A percentile compares a stretch with the other conserved stretches of the same genome.
Evolutionary conservation across 2,888 invertebrate species (phyloP).

Genomic region (Epistrophella euchroma): DNA sequence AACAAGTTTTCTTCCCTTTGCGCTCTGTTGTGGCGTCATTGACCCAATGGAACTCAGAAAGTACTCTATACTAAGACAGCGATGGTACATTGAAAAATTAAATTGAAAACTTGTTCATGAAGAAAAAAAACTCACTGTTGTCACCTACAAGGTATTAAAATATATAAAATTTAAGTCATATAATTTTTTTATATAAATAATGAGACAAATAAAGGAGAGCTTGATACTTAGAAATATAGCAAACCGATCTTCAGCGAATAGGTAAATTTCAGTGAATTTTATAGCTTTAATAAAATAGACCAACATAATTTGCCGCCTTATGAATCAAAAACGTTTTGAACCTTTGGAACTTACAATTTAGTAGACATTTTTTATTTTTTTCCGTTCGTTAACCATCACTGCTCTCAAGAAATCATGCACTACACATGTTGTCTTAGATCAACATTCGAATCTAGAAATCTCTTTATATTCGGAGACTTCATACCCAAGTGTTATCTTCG

Average conservation of each 20-base stretch:
- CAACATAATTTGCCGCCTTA: too few relatives aligned
- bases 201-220: too few relatives aligned
- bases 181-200: too few relatives aligned
- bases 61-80: neutral
- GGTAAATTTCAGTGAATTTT: too few relatives aligned
- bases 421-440: constrained; percentile 21
- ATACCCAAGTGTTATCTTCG: constrained; percentile 32
- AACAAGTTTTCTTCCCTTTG: constrained; percentile 42
- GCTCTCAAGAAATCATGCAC: neutral
- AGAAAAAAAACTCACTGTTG: neutral
- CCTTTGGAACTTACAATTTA: too few relatives aligned
- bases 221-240: too few relatives aligned
- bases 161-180: too few relatives aligned
- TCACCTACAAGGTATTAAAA: too few relatives aligned
- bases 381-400: constrained; percentile 1
- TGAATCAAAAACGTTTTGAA: too few relatives aligned
- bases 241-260: too few relatives aligned
- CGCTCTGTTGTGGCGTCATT: constrained; percentile 18
- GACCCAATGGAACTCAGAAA: constrained; percentile 9
- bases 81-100: neutral
- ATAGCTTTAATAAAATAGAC: too few relatives aligned
- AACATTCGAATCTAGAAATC: constrained; percentile 46
- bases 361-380: neutral
- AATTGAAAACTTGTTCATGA: neutral
- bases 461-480: neutral